These are phyloP conservation scores for Amphipyra tragopoginis DNA, from an alignment of 2,888 invertebrate species.

Conservation along the genomic window DNA sequence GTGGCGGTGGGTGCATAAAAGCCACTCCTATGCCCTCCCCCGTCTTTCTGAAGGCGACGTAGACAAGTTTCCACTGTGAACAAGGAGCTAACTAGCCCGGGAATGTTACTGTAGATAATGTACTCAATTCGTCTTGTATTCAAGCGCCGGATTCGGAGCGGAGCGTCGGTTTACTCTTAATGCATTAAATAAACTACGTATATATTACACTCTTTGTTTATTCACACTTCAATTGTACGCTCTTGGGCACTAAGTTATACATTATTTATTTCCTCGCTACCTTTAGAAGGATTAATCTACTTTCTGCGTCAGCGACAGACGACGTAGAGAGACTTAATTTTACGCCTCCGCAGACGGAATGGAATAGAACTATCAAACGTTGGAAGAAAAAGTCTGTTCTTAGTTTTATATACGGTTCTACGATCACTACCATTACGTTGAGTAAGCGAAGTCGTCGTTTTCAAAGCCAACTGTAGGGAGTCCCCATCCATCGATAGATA, in stretches of 20 bases:
- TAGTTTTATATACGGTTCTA: slow-evolving; percentile 52
- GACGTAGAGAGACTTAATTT: slow-evolving; percentile 42
- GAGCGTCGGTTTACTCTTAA: slow-evolving; percentile 62
- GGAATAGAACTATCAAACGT: slow-evolving; percentile 57
- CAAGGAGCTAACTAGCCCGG: slow-evolving; percentile 77
- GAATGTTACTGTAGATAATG: slow-evolving; percentile 77
- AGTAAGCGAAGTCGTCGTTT: slow-evolving; percentile 70
- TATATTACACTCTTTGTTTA: slow-evolving; percentile 65
- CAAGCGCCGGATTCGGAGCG: slow-evolving; percentile 64
- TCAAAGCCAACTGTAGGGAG: slow-evolving; percentile 67
- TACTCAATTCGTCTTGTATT: slow-evolving; percentile 80
- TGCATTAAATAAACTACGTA: slow-evolving; percentile 69
- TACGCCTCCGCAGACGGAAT: slow-evolving; percentile 34
- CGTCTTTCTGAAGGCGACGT: slow-evolving; percentile 72
- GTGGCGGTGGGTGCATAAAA: slow-evolving; percentile 75
- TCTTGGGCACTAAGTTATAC: slow-evolving; percentile 52
- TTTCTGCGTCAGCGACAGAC: slow-evolving; percentile 35
- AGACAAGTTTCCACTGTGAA: slow-evolving; percentile 76
- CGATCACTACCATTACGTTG: slow-evolving; percentile 65
- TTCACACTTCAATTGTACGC: slow-evolving; percentile 64
- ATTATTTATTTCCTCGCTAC: slow-evolving; percentile 53
- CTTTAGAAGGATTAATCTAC: slow-evolving; percentile 34
- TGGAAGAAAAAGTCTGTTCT: slow-evolving; percentile 55
- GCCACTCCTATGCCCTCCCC: slow-evolving; percentile 65
- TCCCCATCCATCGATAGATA: slow-evolving; percentile 75